Evolutionary conservation across 2,888 invertebrate genomes (phyloP), one percentile per base, ranked within the genome.

Genomic region (Eugnorisma glareosa): DNA sequence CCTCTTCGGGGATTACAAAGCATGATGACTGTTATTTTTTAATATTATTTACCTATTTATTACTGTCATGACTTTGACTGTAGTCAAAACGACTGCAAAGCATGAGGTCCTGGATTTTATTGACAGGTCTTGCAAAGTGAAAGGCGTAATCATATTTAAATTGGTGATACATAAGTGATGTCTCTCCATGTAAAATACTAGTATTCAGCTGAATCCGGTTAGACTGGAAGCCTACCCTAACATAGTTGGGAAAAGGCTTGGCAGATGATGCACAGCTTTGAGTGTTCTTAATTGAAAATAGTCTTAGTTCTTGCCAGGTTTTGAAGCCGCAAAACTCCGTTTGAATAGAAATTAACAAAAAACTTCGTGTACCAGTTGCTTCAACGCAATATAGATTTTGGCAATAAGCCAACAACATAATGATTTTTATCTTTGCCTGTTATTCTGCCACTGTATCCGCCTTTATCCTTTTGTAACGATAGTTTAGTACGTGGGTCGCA

Each of bases 371-470:
- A 78, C 78, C 37, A 78, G 76, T 76, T 76, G 79, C 67, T 76
- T 78, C 45, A 31, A 45, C 8, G 21, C 24, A 21, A 77, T 4
- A 37, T 76, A 66, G 13, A 54, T 78, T 37, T 78, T 78, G 76
- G 57, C 37, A 6, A n/a, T n/a, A 10, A 1, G 37, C 76, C 76
- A 57, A 6, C 18, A 21, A n/a, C 4, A n/a, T 67, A 37, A 66
- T 54, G 13, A 28, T 54, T 45, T 31, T 66, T 2, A 28, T 28
- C 8, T 67, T 24, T 31, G 18, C 54, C 2, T 37, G 43, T 57
- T 45, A 28, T 77, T 54, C 18, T n/a, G 1, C 11, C 28, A 15
- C 21, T 21, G 21, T 13, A 6, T 24, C 6, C 3, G 31, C 13
- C 31, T 72, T 28, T 18, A 18, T 37, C 5, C 13, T 0, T 72